phyloP scores from a whole-genome alignment of 1,140 invertebrate species.

The Pararge aegeria region DNA sequence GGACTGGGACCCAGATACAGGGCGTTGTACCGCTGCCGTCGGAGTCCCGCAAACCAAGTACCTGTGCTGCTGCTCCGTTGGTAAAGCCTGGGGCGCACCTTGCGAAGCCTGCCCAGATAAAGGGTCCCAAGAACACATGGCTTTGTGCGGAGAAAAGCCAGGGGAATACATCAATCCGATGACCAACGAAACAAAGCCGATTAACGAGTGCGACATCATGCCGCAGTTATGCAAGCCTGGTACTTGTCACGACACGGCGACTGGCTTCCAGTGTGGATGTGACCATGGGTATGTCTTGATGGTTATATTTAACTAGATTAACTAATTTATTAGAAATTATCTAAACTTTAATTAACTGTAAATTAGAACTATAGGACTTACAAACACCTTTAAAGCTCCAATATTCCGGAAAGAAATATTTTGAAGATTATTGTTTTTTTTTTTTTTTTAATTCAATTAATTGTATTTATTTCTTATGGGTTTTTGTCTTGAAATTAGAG shows the following conservation, averaged over 20 bases:
- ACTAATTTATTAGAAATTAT: no score
- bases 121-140: constrained; percentile 83
- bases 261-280: constrained; percentile 92
- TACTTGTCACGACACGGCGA: constrained; percentile 90
- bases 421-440: no score
- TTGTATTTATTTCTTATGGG: no score
- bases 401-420: no score
- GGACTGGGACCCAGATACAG: constrained; percentile 84
- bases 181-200: constrained; percentile 87
- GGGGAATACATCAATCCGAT: constrained; percentile 88
- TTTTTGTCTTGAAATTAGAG: no score
- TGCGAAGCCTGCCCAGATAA: constrained; percentile 88
- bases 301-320: no score
- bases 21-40: constrained; percentile 86
- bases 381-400: no score
- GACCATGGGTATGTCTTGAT: constrained; percentile 52
- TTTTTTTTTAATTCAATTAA: no score
- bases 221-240: constrained; percentile 92
- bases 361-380: no score
- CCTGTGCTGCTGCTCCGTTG: constrained; percentile 94
- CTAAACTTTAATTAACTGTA: no score
- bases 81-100: constrained; percentile 90
- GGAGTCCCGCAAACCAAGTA: constrained; percentile 89
- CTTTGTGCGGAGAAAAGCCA: constrained; percentile 83
- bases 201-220: constrained; percentile 91